These are phyloP conservation scores for Crotalus horridus DNA, from an alignment of 2,113 vertebrate species.

Conservation along the genomic window DNA sequence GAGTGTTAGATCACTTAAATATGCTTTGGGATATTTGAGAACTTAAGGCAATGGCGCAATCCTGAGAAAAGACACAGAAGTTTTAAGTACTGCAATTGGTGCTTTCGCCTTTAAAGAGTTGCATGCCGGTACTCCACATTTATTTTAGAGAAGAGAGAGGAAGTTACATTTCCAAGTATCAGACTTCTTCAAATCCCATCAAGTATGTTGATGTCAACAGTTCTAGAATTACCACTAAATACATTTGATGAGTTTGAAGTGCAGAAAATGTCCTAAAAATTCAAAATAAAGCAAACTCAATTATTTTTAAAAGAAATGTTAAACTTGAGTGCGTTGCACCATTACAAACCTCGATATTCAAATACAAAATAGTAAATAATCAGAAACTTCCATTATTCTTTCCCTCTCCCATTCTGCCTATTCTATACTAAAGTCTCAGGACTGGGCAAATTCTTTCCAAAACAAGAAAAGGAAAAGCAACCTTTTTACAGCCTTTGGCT, in stretches of 20 bases:
- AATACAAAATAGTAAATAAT: not conserved
- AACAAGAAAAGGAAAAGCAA: not conserved
- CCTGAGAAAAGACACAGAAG: not conserved
- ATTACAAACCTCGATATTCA: not conserved
- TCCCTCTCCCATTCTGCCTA: not conserved
- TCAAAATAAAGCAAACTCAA: not conserved
- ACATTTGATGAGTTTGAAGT: not conserved
- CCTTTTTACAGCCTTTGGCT: not conserved
- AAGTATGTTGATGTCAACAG: not conserved
- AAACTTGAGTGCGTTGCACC: not conserved
- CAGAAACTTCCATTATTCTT: not conserved
- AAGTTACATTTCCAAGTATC: not conserved
- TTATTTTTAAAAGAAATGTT: not conserved
- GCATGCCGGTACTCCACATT: rapidly evolving
- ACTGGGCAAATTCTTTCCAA: not conserved
- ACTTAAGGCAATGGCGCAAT: not conserved
- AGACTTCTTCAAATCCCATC: not conserved
- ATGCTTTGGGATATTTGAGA: not conserved
- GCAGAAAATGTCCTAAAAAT: not conserved
- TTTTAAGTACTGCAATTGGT: not conserved
- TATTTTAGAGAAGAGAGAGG: not conserved
- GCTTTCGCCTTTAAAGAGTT: not conserved
- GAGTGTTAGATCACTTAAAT: not conserved
- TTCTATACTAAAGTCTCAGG: not conserved
- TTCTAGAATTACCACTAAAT: not conserved